Percentiles rank a stretch among this genome's conserved stretches.
Conservation (phyloP, 2,797 vertebrate genomes). For the Brachyrhaphis roseni region DNA sequence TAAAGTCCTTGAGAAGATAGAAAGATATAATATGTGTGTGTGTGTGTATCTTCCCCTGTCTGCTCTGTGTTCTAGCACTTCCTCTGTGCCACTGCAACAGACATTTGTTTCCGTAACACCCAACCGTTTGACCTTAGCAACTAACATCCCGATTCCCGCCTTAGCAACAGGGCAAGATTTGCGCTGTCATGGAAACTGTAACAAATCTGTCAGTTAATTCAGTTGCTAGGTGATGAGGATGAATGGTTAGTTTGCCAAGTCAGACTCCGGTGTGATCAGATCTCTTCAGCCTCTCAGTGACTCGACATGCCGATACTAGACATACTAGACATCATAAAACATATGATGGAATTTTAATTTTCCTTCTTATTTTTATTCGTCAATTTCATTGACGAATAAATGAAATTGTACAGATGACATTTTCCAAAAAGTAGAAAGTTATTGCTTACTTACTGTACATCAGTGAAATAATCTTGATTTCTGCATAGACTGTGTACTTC, state of each 20-base stretch:
- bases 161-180: slow-evolving; percentile 60
- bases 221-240: slow-evolving; percentile 60
- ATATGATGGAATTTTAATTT: background rate
- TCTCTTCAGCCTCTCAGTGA: slow-evolving; percentile 1
- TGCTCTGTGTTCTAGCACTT: slow-evolving; percentile 2
- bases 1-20: background rate
- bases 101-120: slow-evolving; percentile 56
- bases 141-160: slow-evolving; percentile 53
- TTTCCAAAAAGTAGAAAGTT: background rate
- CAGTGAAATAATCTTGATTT: background rate
- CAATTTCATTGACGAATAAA: too few species aligned
- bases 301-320: background rate
- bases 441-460: background rate
- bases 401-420: background rate
- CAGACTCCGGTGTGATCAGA: slow-evolving; percentile 5
- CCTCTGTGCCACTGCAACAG: slow-evolving; percentile 26
- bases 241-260: slow-evolving; percentile 27
- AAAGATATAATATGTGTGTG: background rate
- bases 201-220: slow-evolving; percentile 59
- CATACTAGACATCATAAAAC: too few species aligned
- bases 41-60: slow-evolving; percentile 16
- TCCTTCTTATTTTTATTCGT: background rate
- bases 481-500: background rate
- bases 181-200: slow-evolving; percentile 67
- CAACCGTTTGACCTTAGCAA: slow-evolving; percentile 65